A percentile compares a stretch with the other conserved stretches of the same genome.
Evolutionary conservation across 2,797 vertebrate genomes (phyloP).

Genomic region (Myioborus melanocephalus): DNA sequence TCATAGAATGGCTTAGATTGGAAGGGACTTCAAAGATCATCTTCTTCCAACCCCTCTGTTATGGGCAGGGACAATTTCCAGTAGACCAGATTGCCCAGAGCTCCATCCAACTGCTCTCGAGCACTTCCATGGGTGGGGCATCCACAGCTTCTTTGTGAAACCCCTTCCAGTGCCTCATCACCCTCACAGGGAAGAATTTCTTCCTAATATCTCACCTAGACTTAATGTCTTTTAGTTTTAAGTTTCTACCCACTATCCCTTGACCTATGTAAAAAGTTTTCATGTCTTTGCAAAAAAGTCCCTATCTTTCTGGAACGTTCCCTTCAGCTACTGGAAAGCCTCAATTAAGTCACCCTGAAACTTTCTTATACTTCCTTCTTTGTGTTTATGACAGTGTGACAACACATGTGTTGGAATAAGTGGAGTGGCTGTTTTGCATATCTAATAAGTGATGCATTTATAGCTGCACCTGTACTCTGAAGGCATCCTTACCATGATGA

Average conservation of each 20-base stretch:
- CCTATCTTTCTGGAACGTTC: neutral
- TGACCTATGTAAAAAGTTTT: neutral
- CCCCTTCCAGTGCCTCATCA: neutral
- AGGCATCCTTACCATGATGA: neutral
- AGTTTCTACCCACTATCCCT: neutral
- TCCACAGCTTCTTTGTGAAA: neutral
- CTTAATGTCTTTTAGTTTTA: neutral
- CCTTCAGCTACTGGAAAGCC: neutral
- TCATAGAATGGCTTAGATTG: neutral
- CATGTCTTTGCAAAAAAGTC: neutral
- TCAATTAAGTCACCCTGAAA: neutral
- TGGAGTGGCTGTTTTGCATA: neutral
- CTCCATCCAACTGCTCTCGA: neutral
- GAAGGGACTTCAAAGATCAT: neutral
- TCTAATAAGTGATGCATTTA: neutral
- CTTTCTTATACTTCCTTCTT: neutral
- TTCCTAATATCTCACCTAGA: neutral
- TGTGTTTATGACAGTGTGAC: neutral
- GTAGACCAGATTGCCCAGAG: neutral
- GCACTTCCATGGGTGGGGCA: neutral
- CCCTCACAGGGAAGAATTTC: neutral
- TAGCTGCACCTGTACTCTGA: neutral
- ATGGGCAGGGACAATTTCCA: neutral
- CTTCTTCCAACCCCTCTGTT: rapidly evolving
- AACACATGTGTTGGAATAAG: no score